phyloP scores from a whole-genome alignment of 2,888 invertebrate species.

The Nysson spinosus region DNA sequence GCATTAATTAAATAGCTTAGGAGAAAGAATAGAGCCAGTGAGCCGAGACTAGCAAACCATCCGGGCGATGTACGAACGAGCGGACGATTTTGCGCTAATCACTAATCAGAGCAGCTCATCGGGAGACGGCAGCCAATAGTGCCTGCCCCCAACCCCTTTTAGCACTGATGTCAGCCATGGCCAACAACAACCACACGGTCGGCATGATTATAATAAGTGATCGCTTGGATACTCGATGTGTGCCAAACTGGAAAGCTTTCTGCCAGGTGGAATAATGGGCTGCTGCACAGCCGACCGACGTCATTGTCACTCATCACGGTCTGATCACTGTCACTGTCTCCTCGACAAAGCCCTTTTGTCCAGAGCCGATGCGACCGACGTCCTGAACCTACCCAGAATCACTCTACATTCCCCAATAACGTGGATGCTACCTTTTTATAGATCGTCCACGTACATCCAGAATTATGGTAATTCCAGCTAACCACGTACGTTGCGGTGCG shows the following conservation, averaged over 20 bases:
- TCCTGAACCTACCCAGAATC: constrained; percentile 56
- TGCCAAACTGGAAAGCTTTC: constrained; percentile 75
- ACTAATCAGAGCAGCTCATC: constrained; percentile 64
- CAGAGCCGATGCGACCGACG: constrained; percentile 52
- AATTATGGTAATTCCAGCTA: constrained; percentile 46
- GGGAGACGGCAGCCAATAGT: constrained; percentile 48
- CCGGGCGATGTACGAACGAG: constrained; percentile 60
- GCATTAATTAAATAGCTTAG: constrained; percentile 63
- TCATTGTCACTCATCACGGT: constrained; percentile 66
- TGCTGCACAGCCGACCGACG: constrained; percentile 64
- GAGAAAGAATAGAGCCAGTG: constrained; percentile 65
- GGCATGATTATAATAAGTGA: constrained; percentile 69
- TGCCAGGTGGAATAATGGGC: constrained; percentile 72
- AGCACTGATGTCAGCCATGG: constrained; percentile 63
- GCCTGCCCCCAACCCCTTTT: constrained; percentile 49
- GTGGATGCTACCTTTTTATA: constrained; percentile 24
- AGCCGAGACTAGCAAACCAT: constrained; percentile 63
- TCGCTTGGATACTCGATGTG: constrained; percentile 72
- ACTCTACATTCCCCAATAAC: constrained; percentile 55
- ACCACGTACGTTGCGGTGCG: too few relatives aligned
- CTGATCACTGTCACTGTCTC: constrained; percentile 65
- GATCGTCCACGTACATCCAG: constrained; percentile 21
- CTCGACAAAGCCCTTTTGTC: constrained; percentile 65
- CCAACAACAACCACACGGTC: constrained; percentile 57
- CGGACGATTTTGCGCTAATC: constrained; percentile 67